Evolutionary conservation across 2,888 invertebrate species (phyloP).

Genomic region (Apodemia duryi): DNA sequence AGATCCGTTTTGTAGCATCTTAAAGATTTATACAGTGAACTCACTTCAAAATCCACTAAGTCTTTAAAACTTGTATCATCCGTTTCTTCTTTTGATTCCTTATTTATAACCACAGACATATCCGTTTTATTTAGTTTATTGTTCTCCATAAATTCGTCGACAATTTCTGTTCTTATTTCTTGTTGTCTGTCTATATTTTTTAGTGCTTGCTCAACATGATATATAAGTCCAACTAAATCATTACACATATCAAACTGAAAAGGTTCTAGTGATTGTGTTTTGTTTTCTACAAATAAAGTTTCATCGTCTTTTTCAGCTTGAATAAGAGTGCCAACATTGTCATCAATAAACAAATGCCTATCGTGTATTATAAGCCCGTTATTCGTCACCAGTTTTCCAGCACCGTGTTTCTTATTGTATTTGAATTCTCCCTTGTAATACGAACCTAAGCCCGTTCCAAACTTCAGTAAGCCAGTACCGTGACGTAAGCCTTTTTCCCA

Average conservation of each 20-base stretch:
- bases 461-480: conserved; percentile 67
- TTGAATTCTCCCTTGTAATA: conserved; percentile 77
- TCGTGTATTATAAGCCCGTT: conserved; percentile 72
- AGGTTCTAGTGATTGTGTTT: conserved; percentile 37
- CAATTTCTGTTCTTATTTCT: conserved; percentile 45
- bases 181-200: conserved; percentile 52
- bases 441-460: conserved; percentile 76
- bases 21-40: conserved; percentile 62
- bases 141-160: conserved; percentile 51
- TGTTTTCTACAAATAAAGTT: conserved; percentile 33
- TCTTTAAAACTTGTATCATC: conserved; percentile 37
- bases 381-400: conserved; percentile 75
- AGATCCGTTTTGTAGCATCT: conserved; percentile 66
- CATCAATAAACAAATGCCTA: conserved; percentile 71
- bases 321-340: conserved; percentile 57
- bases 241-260: conserved; percentile 53
- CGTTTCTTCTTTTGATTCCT: conserved; percentile 24
- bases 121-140: conserved; percentile 38
- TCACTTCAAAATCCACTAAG: conserved; percentile 61
- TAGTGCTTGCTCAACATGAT: conserved; percentile 62
- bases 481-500: conserved; percentile 77
- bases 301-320: conserved; percentile 33
- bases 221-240: conserved; percentile 58
- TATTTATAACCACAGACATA: conserved; percentile 16
- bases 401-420: conserved; percentile 78